Base-by-base conservation (phyloP, 2,797 vertebrate species). In the Sebastiscus albofasciatus region DNA sequence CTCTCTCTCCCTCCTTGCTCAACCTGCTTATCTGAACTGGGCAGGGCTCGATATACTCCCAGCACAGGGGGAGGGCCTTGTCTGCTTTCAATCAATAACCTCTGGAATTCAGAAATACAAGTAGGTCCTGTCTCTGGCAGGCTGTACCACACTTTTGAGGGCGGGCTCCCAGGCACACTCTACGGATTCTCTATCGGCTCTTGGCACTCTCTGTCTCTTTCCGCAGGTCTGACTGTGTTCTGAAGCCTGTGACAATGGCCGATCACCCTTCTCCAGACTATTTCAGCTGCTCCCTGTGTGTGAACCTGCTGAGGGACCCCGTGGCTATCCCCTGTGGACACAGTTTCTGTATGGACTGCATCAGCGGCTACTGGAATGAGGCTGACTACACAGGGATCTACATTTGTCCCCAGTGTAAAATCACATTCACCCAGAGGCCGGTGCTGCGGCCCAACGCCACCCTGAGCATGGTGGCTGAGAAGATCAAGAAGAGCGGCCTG, bases 311-410 rank as follows among this genome's bases (percentile, higher is more conserved):
- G 80, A 87, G 67, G 87, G 93, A 96, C 74, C 97, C 96, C 0
- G 96, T 97, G 93, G 97, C 97, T 2, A 97, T 97, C 0, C 95
- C 96, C 56, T 97, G 97, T 1, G 96, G 97, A n/a, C 97, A 98
- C 94, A 98, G 96, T 77, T 97, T 97, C 93, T 97, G 97, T 55
- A 97, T 97, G 96, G 91, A 95, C 88, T 97, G 97, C 89, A 97
- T 97, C 82, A 96, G 96, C 6, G 93, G 92, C 70, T 97, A 97
- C 94, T 97, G 96, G 96, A 96, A 97, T 20, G 96, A 97, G 71
- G 94, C 95, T 0, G 90, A 96, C 82, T 88, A 90, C 87, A 96
- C 96, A 0, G 95, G 96, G 80, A 95, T 94, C 39, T 96, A 96
- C 82, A 96, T 96, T 81, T 97, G 97, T 76, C 97, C 97, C 11